Evolutionary conservation across 1,140 invertebrate species (phyloP).

Genomic region (Littorina saxatilis): DNA sequence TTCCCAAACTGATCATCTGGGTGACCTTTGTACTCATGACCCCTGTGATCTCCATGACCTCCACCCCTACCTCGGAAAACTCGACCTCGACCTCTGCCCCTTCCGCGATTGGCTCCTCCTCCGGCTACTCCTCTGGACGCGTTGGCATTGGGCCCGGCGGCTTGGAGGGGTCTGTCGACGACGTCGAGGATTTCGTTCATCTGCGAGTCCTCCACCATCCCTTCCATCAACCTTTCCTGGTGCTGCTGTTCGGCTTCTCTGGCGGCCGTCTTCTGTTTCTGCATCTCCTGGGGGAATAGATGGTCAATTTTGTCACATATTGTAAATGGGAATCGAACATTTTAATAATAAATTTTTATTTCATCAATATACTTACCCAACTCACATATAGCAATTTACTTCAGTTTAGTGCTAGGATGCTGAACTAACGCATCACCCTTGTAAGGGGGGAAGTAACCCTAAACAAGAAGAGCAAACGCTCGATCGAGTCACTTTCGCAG

Average conservation of each 20-base stretch:
- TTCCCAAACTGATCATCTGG: slow-evolving; percentile 29
- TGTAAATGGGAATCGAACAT: no score
- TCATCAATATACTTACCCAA: neutral
- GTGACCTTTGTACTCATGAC: no score
- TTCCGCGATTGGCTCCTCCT: neutral
- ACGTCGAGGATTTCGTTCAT: slow-evolving; percentile 21
- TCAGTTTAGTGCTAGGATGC: no score
- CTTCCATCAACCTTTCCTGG: slow-evolving; percentile 31
- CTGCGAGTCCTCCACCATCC: slow-evolving; percentile 12
- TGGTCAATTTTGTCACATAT: no score
- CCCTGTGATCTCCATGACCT: neutral
- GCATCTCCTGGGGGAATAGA: neutral
- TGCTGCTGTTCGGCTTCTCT: slow-evolving; percentile 22
- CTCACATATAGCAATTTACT: no score
- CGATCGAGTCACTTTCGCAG: no score
- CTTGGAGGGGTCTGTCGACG: neutral
- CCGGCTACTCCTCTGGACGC: neutral
- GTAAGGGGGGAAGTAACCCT: no score
- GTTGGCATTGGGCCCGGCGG: neutral
- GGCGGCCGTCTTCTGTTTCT: neutral
- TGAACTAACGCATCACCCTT: no score
- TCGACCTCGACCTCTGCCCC: neutral
- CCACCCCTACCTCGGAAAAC: neutral
- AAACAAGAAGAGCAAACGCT: no score
- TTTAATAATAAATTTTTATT: neutral